Percentiles rank a stretch among this genome's conserved stretches.
These are phyloP conservation scores for Hiodon alosoides DNA, from an alignment of 2,113 vertebrate genomes.

Conservation along the genomic window DNA sequence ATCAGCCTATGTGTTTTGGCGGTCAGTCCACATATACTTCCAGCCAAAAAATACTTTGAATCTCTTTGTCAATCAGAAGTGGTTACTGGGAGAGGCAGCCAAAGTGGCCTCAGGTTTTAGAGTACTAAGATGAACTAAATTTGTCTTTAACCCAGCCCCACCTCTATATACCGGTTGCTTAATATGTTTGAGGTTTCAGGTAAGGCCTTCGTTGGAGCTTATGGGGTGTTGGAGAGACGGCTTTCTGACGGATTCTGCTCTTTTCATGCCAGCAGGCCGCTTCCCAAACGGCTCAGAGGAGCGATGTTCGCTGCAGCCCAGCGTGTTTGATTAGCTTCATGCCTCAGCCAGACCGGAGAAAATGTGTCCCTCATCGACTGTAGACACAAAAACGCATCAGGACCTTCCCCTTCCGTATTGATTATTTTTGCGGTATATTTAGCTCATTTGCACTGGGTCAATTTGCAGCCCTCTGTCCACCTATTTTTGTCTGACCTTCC, in stretches of 20 bases:
- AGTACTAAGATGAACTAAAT: constrained; percentile 44
- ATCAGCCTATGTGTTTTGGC: no score
- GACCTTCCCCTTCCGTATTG: not conserved
- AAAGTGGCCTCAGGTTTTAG: constrained; percentile 35
- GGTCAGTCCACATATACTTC: no score
- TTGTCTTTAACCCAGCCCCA: constrained; percentile 33
- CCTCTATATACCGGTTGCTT: constrained; percentile 42
- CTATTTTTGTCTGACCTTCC: not conserved
- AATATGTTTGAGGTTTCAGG: constrained; percentile 45
- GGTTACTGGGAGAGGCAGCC: constrained; percentile 34
- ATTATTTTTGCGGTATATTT: not conserved
- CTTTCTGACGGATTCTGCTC: constrained; percentile 25
- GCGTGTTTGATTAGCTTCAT: not conserved
- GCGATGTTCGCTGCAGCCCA: not conserved
- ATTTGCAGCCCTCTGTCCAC: not conserved
- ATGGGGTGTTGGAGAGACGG: constrained; percentile 41
- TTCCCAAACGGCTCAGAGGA: constrained; percentile 1
- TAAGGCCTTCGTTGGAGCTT: no score
- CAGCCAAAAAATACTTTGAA: constrained; percentile 4
- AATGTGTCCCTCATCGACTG: not conserved
- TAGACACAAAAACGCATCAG: not conserved
- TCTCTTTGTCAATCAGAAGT: constrained; percentile 44
- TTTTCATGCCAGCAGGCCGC: not conserved
- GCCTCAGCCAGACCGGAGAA: not conserved
- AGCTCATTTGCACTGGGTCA: not conserved